These are phyloP conservation scores for Drosophila pallidifrons DNA, from an alignment of 1,140 invertebrate genomes.

Conservation along the genomic window DNA sequence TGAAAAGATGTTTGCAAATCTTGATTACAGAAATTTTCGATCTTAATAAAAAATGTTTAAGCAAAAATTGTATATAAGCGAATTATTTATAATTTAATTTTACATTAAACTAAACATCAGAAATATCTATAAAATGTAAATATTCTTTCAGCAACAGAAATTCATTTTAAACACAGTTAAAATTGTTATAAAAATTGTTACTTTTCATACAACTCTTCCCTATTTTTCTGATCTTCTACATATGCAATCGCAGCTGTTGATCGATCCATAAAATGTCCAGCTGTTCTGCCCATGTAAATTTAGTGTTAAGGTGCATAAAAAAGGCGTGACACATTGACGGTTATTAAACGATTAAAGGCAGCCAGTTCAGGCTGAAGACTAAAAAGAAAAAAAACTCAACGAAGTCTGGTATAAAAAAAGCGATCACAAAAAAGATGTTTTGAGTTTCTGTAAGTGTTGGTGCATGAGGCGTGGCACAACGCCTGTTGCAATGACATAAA, in stretches of 20 bases:
- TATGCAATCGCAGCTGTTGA: not conserved
- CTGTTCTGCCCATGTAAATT: constrained; percentile 47
- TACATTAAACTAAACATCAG: too few species aligned
- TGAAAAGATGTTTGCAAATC: too few species aligned
- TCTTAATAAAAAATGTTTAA: too few species aligned
- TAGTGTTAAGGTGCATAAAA: constrained; percentile 79
- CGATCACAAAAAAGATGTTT: constrained; percentile 22
- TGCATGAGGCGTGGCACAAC: constrained; percentile 31
- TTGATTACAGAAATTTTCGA: too few species aligned
- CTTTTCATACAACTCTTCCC: too few species aligned
- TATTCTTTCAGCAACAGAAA: too few species aligned
- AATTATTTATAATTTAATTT: not conserved
- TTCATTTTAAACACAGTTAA: too few species aligned
- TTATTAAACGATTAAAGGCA: constrained; percentile 44
- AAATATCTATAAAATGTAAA: not conserved
- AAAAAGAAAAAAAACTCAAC: not conserved
- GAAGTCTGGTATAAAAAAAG: constrained; percentile 12
- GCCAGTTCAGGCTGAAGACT: not conserved
- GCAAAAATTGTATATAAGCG: too few species aligned
- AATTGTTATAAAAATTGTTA: not conserved
- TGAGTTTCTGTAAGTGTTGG: constrained; percentile 10
- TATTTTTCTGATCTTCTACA: too few species aligned
- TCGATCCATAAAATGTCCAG: constrained; percentile 40
- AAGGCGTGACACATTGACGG: constrained; percentile 49
- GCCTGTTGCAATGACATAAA: constrained; percentile 67